These are phyloP conservation scores for Vidua chalybeata DNA, from an alignment of 2,113 vertebrate genomes.

Conservation along the genomic window DNA sequence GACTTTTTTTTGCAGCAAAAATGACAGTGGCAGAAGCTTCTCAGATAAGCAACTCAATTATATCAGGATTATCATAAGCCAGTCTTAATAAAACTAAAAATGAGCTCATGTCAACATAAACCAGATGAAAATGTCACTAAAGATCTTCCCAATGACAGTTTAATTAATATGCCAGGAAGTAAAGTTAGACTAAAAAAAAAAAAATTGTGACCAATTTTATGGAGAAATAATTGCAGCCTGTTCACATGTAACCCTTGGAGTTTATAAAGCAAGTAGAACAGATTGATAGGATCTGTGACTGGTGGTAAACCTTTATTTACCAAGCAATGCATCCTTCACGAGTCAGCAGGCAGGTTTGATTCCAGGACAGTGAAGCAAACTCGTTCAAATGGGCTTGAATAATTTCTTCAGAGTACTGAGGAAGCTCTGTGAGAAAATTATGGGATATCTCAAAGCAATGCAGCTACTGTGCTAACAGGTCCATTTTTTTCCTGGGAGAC, in stretches of 20 bases:
- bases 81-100: constrained; percentile 34
- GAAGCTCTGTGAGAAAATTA: not conserved
- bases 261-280: not conserved
- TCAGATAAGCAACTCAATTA: constrained; percentile 44
- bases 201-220: not conserved
- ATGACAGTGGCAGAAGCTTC: not conserved
- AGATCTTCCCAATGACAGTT: constrained; percentile 17
- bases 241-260: not conserved
- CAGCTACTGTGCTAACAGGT: not conserved
- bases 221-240: constrained; percentile 39
- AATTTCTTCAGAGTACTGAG: not conserved
- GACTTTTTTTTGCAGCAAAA: not conserved
- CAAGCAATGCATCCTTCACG: not conserved
- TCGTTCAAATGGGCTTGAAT: not conserved
- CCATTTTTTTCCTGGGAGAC: not conserved
- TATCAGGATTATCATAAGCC: constrained; percentile 13
- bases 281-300: not conserved
- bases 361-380: not conserved
- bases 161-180: constrained; percentile 53
- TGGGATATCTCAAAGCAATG: not conserved
- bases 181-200: not conserved
- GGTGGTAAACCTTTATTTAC: not conserved
- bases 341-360: not conserved
- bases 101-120: constrained; percentile 3
- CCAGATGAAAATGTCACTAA: constrained; percentile 29